A percentile compares a stretch with the other conserved stretches of the same genome.
Evolutionary conservation across 2,113 vertebrate species (phyloP).

Genomic region (Peromyscus polionotus): DNA sequence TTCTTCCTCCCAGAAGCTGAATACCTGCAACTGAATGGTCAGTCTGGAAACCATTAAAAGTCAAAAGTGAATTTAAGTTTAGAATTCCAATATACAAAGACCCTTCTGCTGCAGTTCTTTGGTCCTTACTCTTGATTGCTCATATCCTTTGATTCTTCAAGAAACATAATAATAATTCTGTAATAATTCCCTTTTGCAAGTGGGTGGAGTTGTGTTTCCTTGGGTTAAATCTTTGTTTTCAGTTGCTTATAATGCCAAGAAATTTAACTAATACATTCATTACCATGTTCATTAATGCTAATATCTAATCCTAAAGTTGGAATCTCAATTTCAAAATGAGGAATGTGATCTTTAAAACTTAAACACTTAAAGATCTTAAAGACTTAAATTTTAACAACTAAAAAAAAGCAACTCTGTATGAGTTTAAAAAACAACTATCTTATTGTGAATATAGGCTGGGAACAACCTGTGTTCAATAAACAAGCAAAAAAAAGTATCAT

Average conservation of each 20-base stretch:
- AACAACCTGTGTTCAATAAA: neutral
- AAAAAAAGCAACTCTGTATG: neutral
- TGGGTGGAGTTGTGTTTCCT: neutral
- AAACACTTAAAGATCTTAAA: neutral
- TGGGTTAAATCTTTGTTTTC: neutral
- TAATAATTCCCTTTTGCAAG: neutral
- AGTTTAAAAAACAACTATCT: neutral
- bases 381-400: neutral
- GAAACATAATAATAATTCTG: neutral
- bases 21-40: neutral
- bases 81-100: neutral
- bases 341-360: neutral
- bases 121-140: neutral
- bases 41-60: neutral
- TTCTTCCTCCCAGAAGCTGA: neutral
- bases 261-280: neutral
- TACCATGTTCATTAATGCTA: neutral
- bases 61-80: neutral
- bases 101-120: neutral
- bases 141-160: neutral
- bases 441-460: neutral
- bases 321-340: conserved; percentile 43
- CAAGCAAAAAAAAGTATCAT: neutral
- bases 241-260: conserved; percentile 1
- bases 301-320: neutral